phyloP scores from a whole-genome alignment of 37 sponge, comb jelly and placozoan genomes.

The Chondrosia reniformis region DNA sequence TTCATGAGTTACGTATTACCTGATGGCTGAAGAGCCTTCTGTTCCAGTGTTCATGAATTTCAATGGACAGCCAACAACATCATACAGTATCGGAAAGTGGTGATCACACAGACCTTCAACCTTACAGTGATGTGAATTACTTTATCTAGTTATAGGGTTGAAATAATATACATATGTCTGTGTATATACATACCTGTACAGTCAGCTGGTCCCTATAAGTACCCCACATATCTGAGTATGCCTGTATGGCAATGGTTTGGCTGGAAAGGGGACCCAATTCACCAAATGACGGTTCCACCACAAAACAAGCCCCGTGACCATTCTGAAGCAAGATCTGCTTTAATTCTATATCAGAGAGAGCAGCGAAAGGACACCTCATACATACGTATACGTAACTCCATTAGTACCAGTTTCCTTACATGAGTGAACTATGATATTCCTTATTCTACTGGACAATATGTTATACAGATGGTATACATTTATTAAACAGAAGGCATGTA shows the following conservation, averaged over 20 bases:
- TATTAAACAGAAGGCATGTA: background rate
- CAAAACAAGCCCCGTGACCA: constrained; percentile 70
- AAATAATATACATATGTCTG: background rate
- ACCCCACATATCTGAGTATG: constrained; percentile 85
- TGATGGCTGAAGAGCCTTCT: constrained; percentile 17
- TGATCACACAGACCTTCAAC: constrained; percentile 42
- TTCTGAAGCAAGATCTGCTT: constrained; percentile 34
- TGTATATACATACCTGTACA: background rate
- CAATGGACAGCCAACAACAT: constrained; percentile 58
- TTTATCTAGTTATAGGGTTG: background rate
- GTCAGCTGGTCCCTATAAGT: constrained; percentile 64
- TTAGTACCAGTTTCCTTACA: too few relatives aligned
- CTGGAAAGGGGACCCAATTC: constrained; percentile 52
- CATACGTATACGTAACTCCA: too few relatives aligned
- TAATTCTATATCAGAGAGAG: background rate
- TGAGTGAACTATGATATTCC: too few relatives aligned
- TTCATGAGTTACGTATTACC: too few relatives aligned
- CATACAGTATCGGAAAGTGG: constrained; percentile 37
- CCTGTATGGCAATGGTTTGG: constrained; percentile 51
- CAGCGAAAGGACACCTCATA: too few relatives aligned
- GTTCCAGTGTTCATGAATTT: constrained; percentile 59
- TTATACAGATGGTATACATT: too few relatives aligned
- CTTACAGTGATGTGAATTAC: constrained; percentile 4
- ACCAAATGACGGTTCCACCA: constrained; percentile 37
- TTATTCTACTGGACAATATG: too few relatives aligned